A percentile compares a stretch with the other conserved stretches of the same genome.
Conservation (phyloP, 1,140 invertebrate genomes). For the Calliopsis andreniformis region DNA sequence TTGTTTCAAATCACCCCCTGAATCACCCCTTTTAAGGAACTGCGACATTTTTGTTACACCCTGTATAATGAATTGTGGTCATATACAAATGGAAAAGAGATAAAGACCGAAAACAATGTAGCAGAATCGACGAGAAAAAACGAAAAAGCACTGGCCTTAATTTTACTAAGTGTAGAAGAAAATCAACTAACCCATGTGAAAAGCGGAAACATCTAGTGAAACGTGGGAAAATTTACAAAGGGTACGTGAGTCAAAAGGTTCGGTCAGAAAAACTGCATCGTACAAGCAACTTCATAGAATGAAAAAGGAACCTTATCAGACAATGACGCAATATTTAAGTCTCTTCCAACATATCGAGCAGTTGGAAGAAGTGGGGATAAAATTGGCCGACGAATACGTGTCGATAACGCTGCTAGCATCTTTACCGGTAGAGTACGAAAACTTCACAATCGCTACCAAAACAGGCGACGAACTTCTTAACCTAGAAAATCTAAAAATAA, state of each 20-base stretch:
- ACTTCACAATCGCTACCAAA: neutral
- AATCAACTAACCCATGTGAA: conserved; percentile 5
- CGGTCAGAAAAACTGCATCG: neutral
- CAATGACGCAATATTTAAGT: no score
- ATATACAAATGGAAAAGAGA: neutral
- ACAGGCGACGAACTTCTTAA: conserved; percentile 1
- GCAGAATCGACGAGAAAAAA: neutral
- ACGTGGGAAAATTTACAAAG: neutral
- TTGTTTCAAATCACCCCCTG: no score
- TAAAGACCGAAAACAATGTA: neutral
- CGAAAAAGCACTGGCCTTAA: neutral
- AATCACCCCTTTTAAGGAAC: no score
- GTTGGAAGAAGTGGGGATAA: neutral
- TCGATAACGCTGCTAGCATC: neutral
- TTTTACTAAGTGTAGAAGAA: neutral
- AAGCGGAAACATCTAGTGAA: neutral
- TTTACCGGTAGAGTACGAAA: neutral
- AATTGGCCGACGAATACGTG: neutral
- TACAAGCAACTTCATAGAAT: neutral
- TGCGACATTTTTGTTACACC: no score
- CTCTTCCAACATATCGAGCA: no score
- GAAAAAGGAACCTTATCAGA: neutral
- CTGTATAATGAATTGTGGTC: neutral
- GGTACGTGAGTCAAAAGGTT: neutral
- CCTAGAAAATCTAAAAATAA: neutral